Conservation (phyloP, 2,113 vertebrate species). For the Phyllostomus discolor region DNA sequence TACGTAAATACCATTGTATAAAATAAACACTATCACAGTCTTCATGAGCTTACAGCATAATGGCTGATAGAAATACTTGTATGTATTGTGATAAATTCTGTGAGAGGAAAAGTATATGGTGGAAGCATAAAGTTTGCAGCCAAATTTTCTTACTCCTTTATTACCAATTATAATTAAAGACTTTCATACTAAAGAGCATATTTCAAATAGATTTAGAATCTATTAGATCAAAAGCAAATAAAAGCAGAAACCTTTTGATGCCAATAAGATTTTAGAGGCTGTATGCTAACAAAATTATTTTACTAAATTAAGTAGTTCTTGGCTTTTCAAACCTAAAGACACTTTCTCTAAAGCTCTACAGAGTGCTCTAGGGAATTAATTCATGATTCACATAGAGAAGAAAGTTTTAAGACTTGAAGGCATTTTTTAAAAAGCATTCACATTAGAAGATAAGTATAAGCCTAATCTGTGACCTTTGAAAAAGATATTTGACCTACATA, state of each 20-base stretch:
- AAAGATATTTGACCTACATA: constrained; percentile 10
- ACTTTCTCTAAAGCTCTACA: background rate
- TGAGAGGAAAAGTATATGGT: background rate
- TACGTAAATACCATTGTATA: background rate
- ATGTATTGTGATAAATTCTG: background rate
- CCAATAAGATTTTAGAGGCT: background rate
- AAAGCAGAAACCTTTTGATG: background rate
- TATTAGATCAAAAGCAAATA: no score
- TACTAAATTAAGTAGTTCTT: background rate
- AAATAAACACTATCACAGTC: background rate
- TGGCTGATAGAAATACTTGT: background rate
- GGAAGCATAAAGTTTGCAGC: background rate
- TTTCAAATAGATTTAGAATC: background rate
- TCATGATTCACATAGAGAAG: background rate
- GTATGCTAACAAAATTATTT: constrained; percentile 14
- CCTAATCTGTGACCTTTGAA: background rate
- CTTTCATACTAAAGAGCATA: background rate
- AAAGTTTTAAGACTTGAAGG: background rate
- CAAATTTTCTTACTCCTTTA: background rate
- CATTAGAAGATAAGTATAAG: background rate
- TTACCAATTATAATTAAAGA: background rate
- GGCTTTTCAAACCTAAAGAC: background rate
- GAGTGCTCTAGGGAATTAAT: background rate
- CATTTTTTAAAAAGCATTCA: background rate
- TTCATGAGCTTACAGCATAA: background rate